Evolutionary conservation across 2,888 invertebrate genomes (phyloP), one percentile per base, ranked within the genome.

Genomic region (Lasioglossum lativentre): DNA sequence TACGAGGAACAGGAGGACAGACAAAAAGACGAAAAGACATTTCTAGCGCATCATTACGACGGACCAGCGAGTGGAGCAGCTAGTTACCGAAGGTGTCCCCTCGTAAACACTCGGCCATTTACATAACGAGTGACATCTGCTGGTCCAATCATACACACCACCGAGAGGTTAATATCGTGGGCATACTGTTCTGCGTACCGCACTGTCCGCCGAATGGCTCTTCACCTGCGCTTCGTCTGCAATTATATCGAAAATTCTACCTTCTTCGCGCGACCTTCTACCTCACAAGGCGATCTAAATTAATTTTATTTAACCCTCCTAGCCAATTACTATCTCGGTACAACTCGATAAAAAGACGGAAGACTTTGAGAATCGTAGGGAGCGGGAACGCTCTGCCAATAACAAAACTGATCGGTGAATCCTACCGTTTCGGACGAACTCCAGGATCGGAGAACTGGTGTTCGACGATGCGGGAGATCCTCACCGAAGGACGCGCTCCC

Each of bases 121-220:
- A 94, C 94, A 94, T 94, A 95, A 94, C 93, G 93, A 94, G 94
- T 94, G 94, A 94, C 94, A 94, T 94, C 93, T 94, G 92, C 93
- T 88, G 87, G 91, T 89, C 91, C 94, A 94, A 94, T 94, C 93
- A 93, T 93, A 93, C 90, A 92, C 90, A 88, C 89, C 81, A 86
- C 84, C 83, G 86, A 85, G 88, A 90, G 88, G 87, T 90, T 90
- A 90, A 90, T 90, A 86, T 89, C 86, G 78, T 79, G 59, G 59
- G 77, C 85, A 82, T 88, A 80, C 75, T 82, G 86, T 84, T 90
- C 87, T 75, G 79, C 84, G 83, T 88, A 83, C 81, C 83, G 63
- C 85, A 82, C 84, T 78, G 77, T 86, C 82, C 82, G 76, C 75
- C 63, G 27, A 63, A 78, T 77, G 83, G 79, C 75, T 82, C 83